Evolutionary conservation across 2,888 invertebrate species (phyloP), one percentile per base, ranked within the genome.

Genomic region (Cryptosula pallasiana): DNA sequence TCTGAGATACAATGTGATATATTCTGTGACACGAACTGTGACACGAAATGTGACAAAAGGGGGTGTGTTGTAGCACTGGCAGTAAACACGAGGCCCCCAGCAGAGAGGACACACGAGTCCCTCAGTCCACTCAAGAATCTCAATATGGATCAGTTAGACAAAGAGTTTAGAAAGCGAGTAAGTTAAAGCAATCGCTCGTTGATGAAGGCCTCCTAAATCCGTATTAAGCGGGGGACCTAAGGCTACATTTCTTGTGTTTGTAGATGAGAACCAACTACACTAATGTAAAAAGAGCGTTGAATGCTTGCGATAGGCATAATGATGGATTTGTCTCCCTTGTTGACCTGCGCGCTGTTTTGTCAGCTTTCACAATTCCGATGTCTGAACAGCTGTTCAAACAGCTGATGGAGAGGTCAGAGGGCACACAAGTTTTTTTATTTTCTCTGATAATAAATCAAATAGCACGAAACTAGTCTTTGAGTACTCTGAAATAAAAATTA

Each of bases 341-440:
- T 1, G 81, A 81, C 71, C 75, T 83, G 27, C 78, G 78, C 72
- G 77, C 82, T 23, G 78, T 83, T 20, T 76, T 83, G 20, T 77
- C 76, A 74, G 78, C 80, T 73, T 83, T 83, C 73, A 80, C 81
- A 1, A 73, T 83, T 1, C 82, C 83, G 5, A 80, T 83, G 82
- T 81, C 81, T 1, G 80, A 81, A 73, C 80, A 81, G 73, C 76
- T 82, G 32, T 83, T 83, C 74, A 55, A 71, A 1, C 79, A 82
- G 71, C 78, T 83, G 29, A 82, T 83, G 83, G 80, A 81, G 58
- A 82, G 80, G 83, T 83, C 73, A 69, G 77, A 69, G 20, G 5
- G 3, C 5, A 57, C 57, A n/a, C n/a, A n/a, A n/a, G n/a, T n/a
- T n/a, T n/a, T n/a, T n/a, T n/a, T n/a, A n/a, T n/a, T n/a, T n/a